Conservation (phyloP, 2,113 vertebrate genomes). For the Paraplagusia blochii region DNA sequence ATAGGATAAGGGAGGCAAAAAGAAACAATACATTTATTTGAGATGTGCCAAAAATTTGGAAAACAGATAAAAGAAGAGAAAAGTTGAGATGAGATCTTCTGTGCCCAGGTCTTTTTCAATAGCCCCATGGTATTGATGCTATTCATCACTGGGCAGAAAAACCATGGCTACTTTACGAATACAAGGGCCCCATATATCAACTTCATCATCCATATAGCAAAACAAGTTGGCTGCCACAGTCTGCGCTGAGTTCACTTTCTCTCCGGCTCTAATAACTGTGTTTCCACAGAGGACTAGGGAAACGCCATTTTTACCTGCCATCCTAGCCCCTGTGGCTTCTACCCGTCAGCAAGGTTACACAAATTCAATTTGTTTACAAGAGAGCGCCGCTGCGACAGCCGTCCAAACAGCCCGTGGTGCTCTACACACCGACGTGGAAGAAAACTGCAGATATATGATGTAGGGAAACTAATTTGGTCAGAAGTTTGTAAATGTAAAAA, state of each 20-base stretch:
- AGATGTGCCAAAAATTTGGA: constrained; percentile 57
- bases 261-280: constrained; percentile 56
- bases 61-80: constrained; percentile 50
- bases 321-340: constrained; percentile 39
- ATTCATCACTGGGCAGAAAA: constrained; percentile 74
- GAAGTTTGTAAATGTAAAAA: constrained; percentile 19
- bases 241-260: constrained; percentile 55
- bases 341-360: constrained; percentile 66
- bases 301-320: constrained; percentile 15
- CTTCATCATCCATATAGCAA: constrained; percentile 66
- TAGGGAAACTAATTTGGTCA: constrained; percentile 51
- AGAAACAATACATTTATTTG: constrained; percentile 59
- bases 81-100: constrained; percentile 65
- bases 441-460: constrained; percentile 30
- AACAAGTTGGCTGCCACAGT: constrained; percentile 59
- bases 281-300: constrained; percentile 49
- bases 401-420: constrained; percentile 54
- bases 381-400: constrained; percentile 29
- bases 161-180: constrained; percentile 53
- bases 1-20: background rate
- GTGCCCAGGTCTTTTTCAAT: constrained; percentile 59
- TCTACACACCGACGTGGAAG: constrained; percentile 12
- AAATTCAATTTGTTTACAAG: constrained; percentile 66
- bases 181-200: constrained; percentile 70
- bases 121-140: constrained; percentile 66